These are phyloP conservation scores for Parnassius glacialis DNA, from an alignment of 2,888 invertebrate genomes.

Conservation along the genomic window DNA sequence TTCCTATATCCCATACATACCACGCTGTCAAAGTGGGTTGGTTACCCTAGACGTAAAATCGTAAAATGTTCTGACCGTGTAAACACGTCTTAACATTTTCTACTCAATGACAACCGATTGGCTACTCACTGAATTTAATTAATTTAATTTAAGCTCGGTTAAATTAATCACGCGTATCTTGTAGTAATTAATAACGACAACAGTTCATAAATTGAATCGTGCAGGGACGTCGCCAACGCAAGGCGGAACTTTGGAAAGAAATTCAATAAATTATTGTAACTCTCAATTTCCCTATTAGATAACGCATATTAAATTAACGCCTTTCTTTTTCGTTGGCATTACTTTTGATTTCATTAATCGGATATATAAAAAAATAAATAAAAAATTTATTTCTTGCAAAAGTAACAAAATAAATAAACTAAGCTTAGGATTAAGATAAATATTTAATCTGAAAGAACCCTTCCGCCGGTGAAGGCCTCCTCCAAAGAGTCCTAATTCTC, in stretches of 20 bases:
- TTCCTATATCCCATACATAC: no score
- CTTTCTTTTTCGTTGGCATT: neutral
- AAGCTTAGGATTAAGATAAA: no score
- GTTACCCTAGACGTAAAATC: no score
- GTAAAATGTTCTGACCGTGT: neutral
- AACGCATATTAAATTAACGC: neutral
- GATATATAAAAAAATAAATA: no score
- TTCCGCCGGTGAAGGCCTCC: no score
- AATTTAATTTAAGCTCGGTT: conserved; percentile 44
- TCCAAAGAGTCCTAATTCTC: no score
- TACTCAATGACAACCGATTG: conserved; percentile 41
- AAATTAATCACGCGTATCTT: conserved; percentile 42
- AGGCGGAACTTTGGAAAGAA: conserved; percentile 11
- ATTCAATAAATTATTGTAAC: conserved; percentile 2
- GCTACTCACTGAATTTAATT: conserved; percentile 42
- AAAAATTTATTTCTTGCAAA: no score
- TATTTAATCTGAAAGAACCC: no score
- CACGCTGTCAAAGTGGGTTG: no score
- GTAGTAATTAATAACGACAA: conserved; percentile 40
- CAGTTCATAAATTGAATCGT: conserved; percentile 16
- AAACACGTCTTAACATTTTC: conserved; percentile 41
- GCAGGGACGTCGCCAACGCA: conserved; percentile 4
- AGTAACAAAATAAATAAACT: no score
- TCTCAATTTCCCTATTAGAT: conserved; percentile 8
- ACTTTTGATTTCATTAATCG: no score